Base-by-base conservation (phyloP, 92 coral and sea anemone genomes). In the Actinernus sp. region DNA sequence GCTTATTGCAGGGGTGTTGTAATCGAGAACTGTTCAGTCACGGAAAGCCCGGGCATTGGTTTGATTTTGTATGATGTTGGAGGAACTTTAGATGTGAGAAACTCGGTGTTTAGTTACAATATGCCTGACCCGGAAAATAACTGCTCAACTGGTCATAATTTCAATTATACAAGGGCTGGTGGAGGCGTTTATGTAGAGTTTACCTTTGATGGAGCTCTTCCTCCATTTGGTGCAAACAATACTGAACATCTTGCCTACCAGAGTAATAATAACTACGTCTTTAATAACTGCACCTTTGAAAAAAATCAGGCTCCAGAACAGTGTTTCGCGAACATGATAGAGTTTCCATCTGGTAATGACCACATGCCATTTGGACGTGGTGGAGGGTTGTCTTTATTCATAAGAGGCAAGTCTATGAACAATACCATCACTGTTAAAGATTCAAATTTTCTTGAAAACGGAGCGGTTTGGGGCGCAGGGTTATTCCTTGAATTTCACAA, bases 291-390 rank as follows among this genome's bases (percentile, higher is more conserved):
- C 65, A 61, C 43, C 2, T 93, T 93, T 86, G 53, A 60, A 61
- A 58, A 69, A 29, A 93, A 93, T 54, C 49, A 51, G n/a, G 96
- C 91, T 7, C 88, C 88, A 8, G 61, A 50, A 9, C 71, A 52
- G 30, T 54, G 49, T 32, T 65, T 56, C 45, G 37, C 11, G 27
- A 74, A 68, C 23, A 66, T 48, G 8, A 74, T 74, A 13, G 60
- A 65, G 31, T 43, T 61, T 3, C 67, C 78, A 19, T 34, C 57
- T 4, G 74, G 69, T 0, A 36, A 71, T 21, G 66, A 72, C 25
- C 90, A 88, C 61, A 62, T 55, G 49, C 79, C 88, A 0, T 88
- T 88, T 77, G 94, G 94, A 12, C 55, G 92, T 46, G 97, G 97
- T n/a, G 90, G 94, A 1, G 97, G 91, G 13, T 13, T 92, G 39